Evolutionary conservation across 2,888 invertebrate genomes (phyloP), one percentile per base, ranked within the genome.

Genomic region (Acanthococcus lagerstroemiae): DNA sequence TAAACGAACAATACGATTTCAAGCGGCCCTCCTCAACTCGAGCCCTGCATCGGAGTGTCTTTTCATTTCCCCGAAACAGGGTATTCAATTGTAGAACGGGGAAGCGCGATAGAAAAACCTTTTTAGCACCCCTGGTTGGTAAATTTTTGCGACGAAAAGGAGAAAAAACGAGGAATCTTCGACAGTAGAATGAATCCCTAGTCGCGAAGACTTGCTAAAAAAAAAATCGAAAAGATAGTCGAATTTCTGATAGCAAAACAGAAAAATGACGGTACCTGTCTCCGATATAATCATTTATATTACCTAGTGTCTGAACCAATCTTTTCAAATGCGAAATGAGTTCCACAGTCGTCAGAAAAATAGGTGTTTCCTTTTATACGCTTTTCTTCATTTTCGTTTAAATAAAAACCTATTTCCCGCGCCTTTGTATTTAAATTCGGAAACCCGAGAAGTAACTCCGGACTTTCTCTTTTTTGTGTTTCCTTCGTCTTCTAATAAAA

Each of bases 251-350:
- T 50, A 52, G 50, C 26, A 27, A 50, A 52, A 61, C 30, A 50
- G 57, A 44, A 61, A 61, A 61, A 61, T 61, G 61, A 61, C 61
- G 61, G 26, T 52, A 52, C 61, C 61, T 61, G 61, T 61, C 61
- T 61, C 37, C 52, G 61, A 61, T 61, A 61, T 61, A 61, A 61
- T 61, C 61, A 61, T 61, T 61, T 61, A 50, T 60, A 60, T 60
- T 48, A 60, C 60, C 60, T 48, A 60, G 60, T 61, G 50, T 61
- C 61, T 61, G 52, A 52, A 61, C 44, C 60, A 60, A 60, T 60
- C 27, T 60, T 48, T 48, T 44, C 45, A 57, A 57, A 57, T 57
- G 17, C 44, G 25, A 58, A 58, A 58, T 58, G 50, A 22, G 30
- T 61, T 25, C 61, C 30, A 24, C 15, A 52, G 21, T 27, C 21